Percentiles rank a stretch among this genome's conserved stretches.
Conservation (phyloP, 1,140 invertebrate species). For the Drosophila quadrilineata region DNA sequence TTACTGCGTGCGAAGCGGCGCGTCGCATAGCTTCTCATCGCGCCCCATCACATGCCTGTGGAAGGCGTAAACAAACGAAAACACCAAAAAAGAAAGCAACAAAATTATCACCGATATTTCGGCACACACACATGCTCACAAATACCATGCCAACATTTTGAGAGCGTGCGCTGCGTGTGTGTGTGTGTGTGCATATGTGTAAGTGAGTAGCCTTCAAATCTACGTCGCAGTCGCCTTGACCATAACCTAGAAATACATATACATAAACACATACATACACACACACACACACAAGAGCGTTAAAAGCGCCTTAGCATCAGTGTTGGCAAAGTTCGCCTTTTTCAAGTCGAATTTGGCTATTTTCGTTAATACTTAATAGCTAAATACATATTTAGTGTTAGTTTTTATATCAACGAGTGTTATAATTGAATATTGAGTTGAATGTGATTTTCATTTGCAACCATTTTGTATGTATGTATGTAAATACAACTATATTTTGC, state of each 20-base stretch:
- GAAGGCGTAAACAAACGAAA: conserved; percentile 64
- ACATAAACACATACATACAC: no score
- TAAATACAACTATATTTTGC: no score
- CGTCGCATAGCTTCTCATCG: background rate
- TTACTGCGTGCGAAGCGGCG: conserved; percentile 2
- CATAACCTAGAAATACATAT: conserved; percentile 68
- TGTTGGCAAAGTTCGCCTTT: no score
- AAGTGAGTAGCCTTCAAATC: conserved; percentile 65
- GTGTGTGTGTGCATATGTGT: background rate
- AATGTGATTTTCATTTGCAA: no score
- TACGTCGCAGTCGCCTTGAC: conserved; percentile 66
- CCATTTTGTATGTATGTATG: background rate
- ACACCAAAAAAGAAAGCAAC: conserved; percentile 47
- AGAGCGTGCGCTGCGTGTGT: background rate
- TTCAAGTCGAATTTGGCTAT: no score
- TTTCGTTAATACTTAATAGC: no score
- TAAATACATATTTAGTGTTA: no score
- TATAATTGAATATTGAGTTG: no score
- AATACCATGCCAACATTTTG: background rate
- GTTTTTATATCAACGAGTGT: no score
- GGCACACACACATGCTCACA: background rate
- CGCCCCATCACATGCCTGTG: conserved; percentile 16
- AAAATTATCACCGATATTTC: conserved; percentile 48
- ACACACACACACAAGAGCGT: no score
- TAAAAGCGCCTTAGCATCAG: no score